Conservation (phyloP, 2,113 vertebrate species). For the Archilochus colubris region DNA sequence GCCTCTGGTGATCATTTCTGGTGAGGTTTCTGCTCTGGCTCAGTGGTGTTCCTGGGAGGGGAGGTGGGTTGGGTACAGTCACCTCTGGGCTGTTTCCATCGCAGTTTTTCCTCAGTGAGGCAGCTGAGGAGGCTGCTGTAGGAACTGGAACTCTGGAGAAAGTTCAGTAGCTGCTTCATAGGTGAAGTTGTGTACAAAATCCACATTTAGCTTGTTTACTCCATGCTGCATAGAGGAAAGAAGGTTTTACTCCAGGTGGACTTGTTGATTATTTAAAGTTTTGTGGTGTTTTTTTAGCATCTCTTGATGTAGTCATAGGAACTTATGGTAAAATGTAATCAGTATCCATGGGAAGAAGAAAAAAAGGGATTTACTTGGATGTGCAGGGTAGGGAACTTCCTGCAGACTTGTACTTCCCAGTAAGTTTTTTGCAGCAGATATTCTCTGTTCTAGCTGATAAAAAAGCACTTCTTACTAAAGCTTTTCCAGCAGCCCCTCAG, state of each 20-base stretch:
- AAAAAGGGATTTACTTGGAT: neutral
- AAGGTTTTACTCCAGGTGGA: neutral
- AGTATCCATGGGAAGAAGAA: fast-evolving
- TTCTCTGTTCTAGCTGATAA: neutral
- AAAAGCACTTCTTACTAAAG: neutral
- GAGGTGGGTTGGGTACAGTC: neutral
- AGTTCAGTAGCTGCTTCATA: neutral
- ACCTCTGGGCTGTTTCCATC: neutral
- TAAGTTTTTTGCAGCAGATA: neutral
- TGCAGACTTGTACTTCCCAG: neutral
- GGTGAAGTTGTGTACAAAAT: fast-evolving
- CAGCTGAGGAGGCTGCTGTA: neutral
- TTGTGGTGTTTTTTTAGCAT: neutral
- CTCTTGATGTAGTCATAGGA: neutral
- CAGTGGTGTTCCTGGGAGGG: neutral
- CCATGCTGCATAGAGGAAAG: neutral
- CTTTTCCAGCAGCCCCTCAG: neutral
- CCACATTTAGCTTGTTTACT: fast-evolving
- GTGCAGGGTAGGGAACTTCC: neutral
- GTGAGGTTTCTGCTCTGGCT: neutral
- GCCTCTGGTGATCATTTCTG: neutral
- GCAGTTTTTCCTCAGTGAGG: fast-evolving
- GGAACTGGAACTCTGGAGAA: neutral
- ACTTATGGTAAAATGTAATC: neutral
- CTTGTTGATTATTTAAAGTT: neutral